Base-by-base conservation (phyloP, 2,797 vertebrate species). In the Pelobates cultripes region DNA sequence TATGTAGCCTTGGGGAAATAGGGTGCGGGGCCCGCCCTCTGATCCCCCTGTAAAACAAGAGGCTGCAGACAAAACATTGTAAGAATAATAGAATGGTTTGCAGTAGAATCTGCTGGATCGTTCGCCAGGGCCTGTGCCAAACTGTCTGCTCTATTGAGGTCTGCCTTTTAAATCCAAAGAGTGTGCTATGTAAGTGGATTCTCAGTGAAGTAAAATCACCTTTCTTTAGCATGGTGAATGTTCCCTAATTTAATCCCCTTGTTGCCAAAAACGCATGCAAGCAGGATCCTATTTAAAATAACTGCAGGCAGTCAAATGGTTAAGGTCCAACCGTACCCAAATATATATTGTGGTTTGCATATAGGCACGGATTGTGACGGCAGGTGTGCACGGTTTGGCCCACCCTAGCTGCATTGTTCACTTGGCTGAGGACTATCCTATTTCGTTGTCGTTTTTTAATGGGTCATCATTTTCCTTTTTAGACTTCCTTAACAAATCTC, bases 31-130 rank as follows among this genome's bases (percentile, higher is more conserved):
- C 43, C n/a, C 61, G 43, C 17, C 57, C 53, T 60, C 15, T 3
- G 12, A 3, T 41, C 7, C 17, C 4, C 8, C n/a, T 42, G n/a
- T 9, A 73, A 55, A 5, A 73, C 9, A 10, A 47, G 43, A 47
- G 61, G 41, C 43, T 14, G 73, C 73, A 75, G 61, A 64, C 55
- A 44, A 43, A 61, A 44, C 12, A 9, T 13, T 17, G 4, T 4
- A 15, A 63, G n/a, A 42, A 57, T 10, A 57, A 75, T 43, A 64
- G 60, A n/a, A n/a, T n/a, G n/a, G 73, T 63, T 15, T 75, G 73
- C 73, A 8, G 73, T 45, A 8, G 9, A 17, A 64, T 10, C 60
- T 45, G 73, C 60, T n/a, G n/a, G 73, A n/a, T 47, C 7, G 73
- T 60, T 74, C 13, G 55, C 5, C 3, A 10, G 12, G 73, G 61